Evolutionary conservation across 2,888 invertebrate species (phyloP).

Genomic region (Megastigmus dorsalis): DNA sequence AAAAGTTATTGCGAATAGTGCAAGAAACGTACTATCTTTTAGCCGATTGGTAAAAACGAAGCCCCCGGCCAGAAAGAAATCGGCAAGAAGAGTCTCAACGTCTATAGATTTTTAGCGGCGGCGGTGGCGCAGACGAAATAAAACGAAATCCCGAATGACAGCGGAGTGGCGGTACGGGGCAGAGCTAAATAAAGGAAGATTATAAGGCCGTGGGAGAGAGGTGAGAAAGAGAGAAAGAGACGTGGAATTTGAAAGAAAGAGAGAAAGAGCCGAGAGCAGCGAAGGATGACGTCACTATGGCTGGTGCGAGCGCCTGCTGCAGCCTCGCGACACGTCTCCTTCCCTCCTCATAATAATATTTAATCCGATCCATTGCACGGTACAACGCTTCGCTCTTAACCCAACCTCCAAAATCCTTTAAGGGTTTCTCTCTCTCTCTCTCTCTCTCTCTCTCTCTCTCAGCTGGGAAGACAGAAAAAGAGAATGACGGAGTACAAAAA

Average conservation of each 20-base stretch:
- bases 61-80: no score
- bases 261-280: neutral
- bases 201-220: neutral
- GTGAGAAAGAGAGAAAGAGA: neutral
- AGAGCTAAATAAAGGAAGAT: neutral
- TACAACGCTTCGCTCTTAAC: constrained; percentile 73
- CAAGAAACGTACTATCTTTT: no score
- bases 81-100: no score
- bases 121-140: no score
- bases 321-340: constrained; percentile 65
- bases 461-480: neutral
- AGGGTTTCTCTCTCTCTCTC: constrained; percentile 56
- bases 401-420: constrained; percentile 66
- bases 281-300: neutral
- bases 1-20: no score
- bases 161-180: no score
- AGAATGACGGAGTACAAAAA: neutral
- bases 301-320: no score
- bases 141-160: no score
- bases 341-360: constrained; percentile 73
- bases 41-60: no score
- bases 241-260: neutral
- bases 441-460: neutral
- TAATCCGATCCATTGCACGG: constrained; percentile 73
- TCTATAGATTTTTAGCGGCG: no score